Evolutionary conservation across 2,888 invertebrate species (phyloP).

Genomic region (Phalera bucephala): DNA sequence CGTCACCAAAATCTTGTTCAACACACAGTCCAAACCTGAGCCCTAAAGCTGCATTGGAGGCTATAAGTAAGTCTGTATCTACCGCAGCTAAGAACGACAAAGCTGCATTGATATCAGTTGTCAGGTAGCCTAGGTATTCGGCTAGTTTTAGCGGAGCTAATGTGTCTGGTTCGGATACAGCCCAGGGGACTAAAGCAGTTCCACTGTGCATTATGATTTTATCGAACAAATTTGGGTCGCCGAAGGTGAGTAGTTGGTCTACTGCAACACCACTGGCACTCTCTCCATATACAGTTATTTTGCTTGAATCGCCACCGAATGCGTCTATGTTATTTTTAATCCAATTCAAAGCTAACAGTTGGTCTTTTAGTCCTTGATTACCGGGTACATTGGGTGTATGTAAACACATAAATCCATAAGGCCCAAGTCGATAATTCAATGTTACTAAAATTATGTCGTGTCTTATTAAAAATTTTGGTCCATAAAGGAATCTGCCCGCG

Average conservation of each 20-base stretch:
- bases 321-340: slow-evolving; percentile 53
- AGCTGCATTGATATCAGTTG: slow-evolving; percentile 39
- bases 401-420: slow-evolving; percentile 62
- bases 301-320: too few species aligned
- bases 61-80: slow-evolving; percentile 41
- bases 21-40: slow-evolving; percentile 40
- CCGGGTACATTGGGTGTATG: slow-evolving; percentile 50
- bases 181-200: slow-evolving; percentile 26
- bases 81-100: slow-evolving; percentile 40
- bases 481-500: slow-evolving; percentile 36
- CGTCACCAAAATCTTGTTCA: slow-evolving; percentile 39
- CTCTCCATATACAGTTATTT: too few species aligned
- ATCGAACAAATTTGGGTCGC: slow-evolving; percentile 45
- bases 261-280: slow-evolving; percentile 34
- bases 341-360: slow-evolving; percentile 53
- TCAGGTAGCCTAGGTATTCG: slow-evolving; percentile 37
- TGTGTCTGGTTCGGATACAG: slow-evolving; percentile 31
- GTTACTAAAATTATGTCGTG: slow-evolving; percentile 57
- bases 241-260: slow-evolving; percentile 45
- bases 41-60: slow-evolving; percentile 29
- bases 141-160: slow-evolving; percentile 42
- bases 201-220: slow-evolving; percentile 56
- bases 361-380: slow-evolving; percentile 61
- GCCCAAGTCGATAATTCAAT: slow-evolving; percentile 57
- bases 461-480: slow-evolving; percentile 48